Conservation (phyloP, 2,888 invertebrate genomes). For the Digitonthophagus gazella region DNA sequence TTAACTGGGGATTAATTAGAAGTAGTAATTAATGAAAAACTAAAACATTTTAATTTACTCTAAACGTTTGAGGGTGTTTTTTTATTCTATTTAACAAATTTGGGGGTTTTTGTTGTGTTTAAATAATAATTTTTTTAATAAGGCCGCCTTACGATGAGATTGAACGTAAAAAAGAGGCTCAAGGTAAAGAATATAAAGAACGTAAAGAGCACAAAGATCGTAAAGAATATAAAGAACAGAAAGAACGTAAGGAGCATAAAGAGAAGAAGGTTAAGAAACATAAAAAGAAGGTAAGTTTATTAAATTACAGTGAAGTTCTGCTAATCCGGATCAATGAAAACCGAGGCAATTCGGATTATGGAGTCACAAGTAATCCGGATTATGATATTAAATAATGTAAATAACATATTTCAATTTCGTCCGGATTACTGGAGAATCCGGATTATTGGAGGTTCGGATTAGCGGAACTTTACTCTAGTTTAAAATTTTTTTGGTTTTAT, state of each 20-base stretch:
- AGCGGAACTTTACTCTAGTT: slow-evolving; percentile 30
- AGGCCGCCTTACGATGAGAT: slow-evolving; percentile 34
- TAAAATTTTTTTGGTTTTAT: background rate
- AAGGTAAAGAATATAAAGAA: slow-evolving; percentile 38
- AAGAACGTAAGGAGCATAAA: slow-evolving; percentile 43
- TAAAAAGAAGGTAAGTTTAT: slow-evolving; percentile 44
- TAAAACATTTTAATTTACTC: too few relatives aligned
- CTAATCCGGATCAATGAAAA: too few relatives aligned
- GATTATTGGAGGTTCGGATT: too few relatives aligned
- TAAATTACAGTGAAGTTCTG: too few relatives aligned
- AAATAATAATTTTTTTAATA: slow-evolving; percentile 23
- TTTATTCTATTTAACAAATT: slow-evolving; percentile 4
- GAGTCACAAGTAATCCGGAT: too few relatives aligned
- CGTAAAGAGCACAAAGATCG: slow-evolving; percentile 43
- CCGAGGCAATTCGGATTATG: too few relatives aligned
- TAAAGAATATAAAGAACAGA: slow-evolving; percentile 35
- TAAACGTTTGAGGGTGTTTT: background rate
- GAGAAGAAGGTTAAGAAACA: slow-evolving; percentile 43
- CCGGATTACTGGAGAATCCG: too few relatives aligned
- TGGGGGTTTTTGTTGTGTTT: slow-evolving; percentile 13
- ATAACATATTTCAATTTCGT: too few relatives aligned
- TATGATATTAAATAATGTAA: too few relatives aligned
- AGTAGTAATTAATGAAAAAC: too few relatives aligned
- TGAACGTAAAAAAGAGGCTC: slow-evolving; percentile 31
- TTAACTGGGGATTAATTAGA: too few relatives aligned